Base-by-base conservation (phyloP, 2,888 invertebrate species). In the Hedychridium roseum region DNA sequence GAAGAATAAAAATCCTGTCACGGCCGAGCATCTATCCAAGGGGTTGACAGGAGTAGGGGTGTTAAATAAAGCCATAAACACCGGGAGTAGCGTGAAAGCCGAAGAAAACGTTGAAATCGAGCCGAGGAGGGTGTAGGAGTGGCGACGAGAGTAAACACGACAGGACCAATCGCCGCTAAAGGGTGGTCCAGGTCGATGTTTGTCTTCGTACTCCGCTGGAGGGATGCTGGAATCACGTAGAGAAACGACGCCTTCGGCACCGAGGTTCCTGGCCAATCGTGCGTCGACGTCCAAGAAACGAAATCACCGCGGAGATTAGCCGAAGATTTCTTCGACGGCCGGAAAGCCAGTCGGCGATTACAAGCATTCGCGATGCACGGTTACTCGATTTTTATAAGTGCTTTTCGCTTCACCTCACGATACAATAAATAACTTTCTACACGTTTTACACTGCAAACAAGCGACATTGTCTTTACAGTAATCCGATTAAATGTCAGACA, bases 121-220 rank as follows among this genome's bases (percentile, higher is more conserved):
- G n/a, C n/a, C n/a, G n/a, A n/a, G n/a, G n/a, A n/a, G n/a, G n/a
- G 27, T 36, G 62, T 55, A 64, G 69, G 67, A 64, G 66, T 68
- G 73, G 68, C 69, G 60, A 54, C 50, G 52, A 51, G 59, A 61
- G 44, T 50, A 74, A 74, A 73, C 71, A 74, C 36, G 34, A 59
- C 46, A 48, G 66, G 64, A 60, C 74, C 74, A 74, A 74, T 74
- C 64, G 65, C 49, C 53, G 56, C 50, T 50, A 60, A 68, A 70
- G 71, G 71, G 69, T 70, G 71, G 72, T 67, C 64, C 74, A 43
- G 59, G n/a, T 34, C 50, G 49, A 54, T 70, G 70, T 72, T 72
- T 71, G 60, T 67, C 69, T 67, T 64, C 43, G 54, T 45, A 57
- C 43, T 7, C 43, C 61, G 56, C 59, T 56, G 49, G 50, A 59